Evolutionary conservation across 2,113 vertebrate genomes (phyloP).

Genomic region (Grantiella picta): DNA sequence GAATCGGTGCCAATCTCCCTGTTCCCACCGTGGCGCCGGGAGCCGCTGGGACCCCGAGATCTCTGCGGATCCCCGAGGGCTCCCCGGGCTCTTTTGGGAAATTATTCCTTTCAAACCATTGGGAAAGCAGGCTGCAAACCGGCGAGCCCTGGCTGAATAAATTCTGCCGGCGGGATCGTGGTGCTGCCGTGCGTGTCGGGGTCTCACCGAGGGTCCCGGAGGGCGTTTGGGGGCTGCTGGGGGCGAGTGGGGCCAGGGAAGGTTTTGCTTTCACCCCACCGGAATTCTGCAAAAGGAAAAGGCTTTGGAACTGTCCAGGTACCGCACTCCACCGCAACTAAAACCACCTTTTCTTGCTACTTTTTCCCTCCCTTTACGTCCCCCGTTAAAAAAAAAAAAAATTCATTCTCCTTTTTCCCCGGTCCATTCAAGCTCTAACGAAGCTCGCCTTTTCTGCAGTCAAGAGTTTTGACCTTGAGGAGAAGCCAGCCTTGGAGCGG

Average conservation of each 20-base stretch:
- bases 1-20: conserved; percentile 19
- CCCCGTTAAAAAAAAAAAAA: neutral
- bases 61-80: neutral
- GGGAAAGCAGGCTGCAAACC: neutral
- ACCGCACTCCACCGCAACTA: neutral
- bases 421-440: neutral
- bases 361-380: rapidly evolving
- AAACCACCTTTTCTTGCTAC: neutral
- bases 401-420: rapidly evolving
- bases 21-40: neutral
- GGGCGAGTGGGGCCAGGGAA: neutral
- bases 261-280: neutral
- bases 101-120: neutral
- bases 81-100: neutral
- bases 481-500: neutral
- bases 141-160: neutral
- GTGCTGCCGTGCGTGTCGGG: neutral
- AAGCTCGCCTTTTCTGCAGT: neutral
- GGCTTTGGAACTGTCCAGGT: conserved; percentile 30
- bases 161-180: neutral
- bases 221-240: rapidly evolving
- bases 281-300: neutral
- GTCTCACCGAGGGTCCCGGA: neutral
- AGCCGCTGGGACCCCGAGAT: neutral
- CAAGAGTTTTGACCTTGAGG: neutral